These are phyloP conservation scores for Enteromius mattozi DNA, from an alignment of 2,797 vertebrate species.

Conservation along the genomic window DNA sequence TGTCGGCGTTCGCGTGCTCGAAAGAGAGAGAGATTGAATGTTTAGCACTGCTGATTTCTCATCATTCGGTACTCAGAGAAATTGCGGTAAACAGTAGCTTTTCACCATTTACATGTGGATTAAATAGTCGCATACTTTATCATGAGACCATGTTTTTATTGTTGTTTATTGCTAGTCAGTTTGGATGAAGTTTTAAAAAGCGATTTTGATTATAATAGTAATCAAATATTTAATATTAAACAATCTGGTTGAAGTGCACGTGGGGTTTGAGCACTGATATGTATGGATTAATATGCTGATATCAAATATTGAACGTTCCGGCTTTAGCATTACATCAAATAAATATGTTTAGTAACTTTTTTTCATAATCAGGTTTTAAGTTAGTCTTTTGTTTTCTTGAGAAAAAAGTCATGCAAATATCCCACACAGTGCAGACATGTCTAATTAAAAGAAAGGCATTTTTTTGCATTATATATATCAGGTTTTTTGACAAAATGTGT, in stretches of 20 bases:
- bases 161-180: neutral
- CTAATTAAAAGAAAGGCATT: no score
- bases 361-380: neutral
- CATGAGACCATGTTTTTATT: neutral
- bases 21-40: conserved; percentile 16
- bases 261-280: conserved; percentile 63
- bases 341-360: neutral
- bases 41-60: conserved; percentile 57
- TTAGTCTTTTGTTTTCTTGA: neutral
- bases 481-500: neutral
- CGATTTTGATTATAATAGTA: neutral
- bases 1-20: conserved; percentile 54
- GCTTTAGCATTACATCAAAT: neutral
- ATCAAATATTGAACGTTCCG: neutral
- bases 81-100: conserved; percentile 13
- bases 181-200: conserved; percentile 16
- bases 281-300: conserved; percentile 52
- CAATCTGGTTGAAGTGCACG: conserved; percentile 51
- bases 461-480: no score
- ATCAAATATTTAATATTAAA: neutral
- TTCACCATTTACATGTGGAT: neutral
- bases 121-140: neutral
- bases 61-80: conserved; percentile 56
- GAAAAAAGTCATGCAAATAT: neutral
- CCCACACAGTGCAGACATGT: no score